Percentiles rank a stretch among this genome's conserved stretches.
Conservation (phyloP, 2,888 invertebrate genomes). For the Unio pictorum region DNA sequence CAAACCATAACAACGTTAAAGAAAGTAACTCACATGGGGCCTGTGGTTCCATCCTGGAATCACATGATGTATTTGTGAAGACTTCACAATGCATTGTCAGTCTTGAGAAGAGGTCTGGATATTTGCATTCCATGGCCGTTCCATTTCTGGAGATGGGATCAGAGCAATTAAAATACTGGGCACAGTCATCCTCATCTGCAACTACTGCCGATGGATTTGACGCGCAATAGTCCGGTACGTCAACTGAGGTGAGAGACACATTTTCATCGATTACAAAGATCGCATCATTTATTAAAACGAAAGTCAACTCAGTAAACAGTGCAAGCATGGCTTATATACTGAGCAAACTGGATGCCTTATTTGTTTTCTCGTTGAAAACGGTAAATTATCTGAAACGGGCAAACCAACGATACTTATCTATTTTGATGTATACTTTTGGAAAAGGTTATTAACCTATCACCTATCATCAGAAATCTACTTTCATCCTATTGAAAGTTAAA, state of each 20-base stretch:
- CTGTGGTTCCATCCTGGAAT: slow-evolving; percentile 27
- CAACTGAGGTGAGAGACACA: slow-evolving; percentile 14
- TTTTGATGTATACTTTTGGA: no score
- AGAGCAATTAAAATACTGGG: slow-evolving; percentile 39
- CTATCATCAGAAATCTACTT: no score
- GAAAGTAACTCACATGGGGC: slow-evolving; percentile 37
- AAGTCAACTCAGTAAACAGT: no score
- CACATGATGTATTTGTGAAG: slow-evolving; percentile 34
- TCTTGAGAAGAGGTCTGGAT: slow-evolving; percentile 41
- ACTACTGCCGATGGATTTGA: slow-evolving; percentile 28
- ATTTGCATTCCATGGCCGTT: slow-evolving; percentile 27
- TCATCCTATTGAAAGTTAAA: no score
- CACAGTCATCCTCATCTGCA: slow-evolving; percentile 32
- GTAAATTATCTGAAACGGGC: no score
- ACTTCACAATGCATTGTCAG: slow-evolving; percentile 27
- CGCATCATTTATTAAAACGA: no score
- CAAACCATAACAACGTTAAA: neutral
- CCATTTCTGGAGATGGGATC: slow-evolving; percentile 4
- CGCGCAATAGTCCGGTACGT: slow-evolving; percentile 31
- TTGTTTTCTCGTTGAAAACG: no score
- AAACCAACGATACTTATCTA: neutral
- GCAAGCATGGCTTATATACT: no score
- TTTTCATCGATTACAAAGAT: no score
- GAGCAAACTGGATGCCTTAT: no score
- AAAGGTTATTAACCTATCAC: no score